Base-by-base conservation (phyloP, 1,140 invertebrate species). In the Streblospio benedicti region DNA sequence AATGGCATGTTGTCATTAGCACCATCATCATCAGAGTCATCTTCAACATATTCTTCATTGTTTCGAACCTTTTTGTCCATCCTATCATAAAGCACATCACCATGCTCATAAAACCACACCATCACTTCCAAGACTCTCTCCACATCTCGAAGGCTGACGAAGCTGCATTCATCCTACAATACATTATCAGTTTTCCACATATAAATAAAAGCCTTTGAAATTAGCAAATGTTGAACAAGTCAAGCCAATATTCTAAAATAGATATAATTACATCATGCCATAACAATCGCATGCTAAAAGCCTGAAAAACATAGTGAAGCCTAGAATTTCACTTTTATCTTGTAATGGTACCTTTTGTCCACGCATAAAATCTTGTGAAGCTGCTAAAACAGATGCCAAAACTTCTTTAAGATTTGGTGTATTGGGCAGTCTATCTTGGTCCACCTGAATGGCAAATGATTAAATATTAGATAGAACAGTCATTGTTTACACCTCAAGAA, bases 101-200 rank as follows among this genome's bases (percentile, higher is more conserved):
- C 47, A 25, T 64, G 63, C 18, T 35, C 38, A 38, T 67, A 67
- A 53, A 72, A 70, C 73, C 73, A 75, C 31, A 60, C 59, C 65
- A 70, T 69, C 6, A 74, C 72, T n/a, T 65, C 59, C 5, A 75
- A 61, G 1, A 61, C 63, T 47, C 73, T 44, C 20, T 72, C 70
- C 9, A 75, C 72, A 59, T 76, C 73, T 45, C 74, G 61, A 20
- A 76, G 59, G 54, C 72, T 74, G 4, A 76, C 74, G 66, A 76
- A 76, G 61, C 74, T 74, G 64, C 72, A 73, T 63, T 76, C 73
- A 62, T 75, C 70, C 67, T 72, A 38, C 14, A 67, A 61, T 59
- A 14, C 23, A 61, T 16, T 27, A 60, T 23, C 14, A 33, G 31
- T 32, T n/a, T n/a, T n/a, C n/a, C n/a, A n/a, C n/a, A n/a, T n/a